phyloP scores from a whole-genome alignment of 2,113 vertebrate species.

The Chaenogobius annularis region DNA sequence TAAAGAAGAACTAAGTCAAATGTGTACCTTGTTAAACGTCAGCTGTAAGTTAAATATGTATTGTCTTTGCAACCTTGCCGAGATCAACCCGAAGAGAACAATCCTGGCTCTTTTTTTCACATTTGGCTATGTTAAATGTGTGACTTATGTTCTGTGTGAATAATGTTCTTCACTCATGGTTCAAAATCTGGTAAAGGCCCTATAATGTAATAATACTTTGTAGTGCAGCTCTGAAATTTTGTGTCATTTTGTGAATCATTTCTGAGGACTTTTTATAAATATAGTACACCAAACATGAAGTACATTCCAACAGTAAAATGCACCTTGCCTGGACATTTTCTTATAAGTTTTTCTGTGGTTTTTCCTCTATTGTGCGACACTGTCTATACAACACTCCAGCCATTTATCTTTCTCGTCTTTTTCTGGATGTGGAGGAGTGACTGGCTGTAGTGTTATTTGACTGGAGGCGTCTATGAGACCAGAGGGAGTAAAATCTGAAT shows the following conservation, averaged over 20 bases:
- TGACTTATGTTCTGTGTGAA: neutral
- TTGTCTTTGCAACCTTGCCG: neutral
- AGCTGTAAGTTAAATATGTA: neutral
- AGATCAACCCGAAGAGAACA: neutral
- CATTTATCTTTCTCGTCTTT: slow-evolving; percentile 26
- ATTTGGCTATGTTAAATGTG: neutral
- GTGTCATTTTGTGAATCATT: neutral
- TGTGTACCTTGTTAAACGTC: too few species aligned
- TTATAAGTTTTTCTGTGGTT: neutral
- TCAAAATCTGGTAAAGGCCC: neutral
- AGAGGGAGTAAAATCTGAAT: slow-evolving; percentile 24
- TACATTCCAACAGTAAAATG: neutral
- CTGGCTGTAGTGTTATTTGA: slow-evolving; percentile 33
- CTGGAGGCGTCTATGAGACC: slow-evolving; percentile 37
- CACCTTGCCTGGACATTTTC: slow-evolving; percentile 1
- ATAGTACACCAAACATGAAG: slow-evolving; percentile 2
- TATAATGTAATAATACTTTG: neutral
- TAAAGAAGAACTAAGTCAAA: neutral
- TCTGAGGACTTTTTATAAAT: neutral
- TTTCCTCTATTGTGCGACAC: slow-evolving; percentile 9
- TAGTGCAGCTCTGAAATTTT: neutral
- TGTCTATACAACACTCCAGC: slow-evolving; percentile 9
- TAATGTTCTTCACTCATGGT: neutral
- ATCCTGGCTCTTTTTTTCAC: neutral
- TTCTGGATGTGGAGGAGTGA: slow-evolving; percentile 34